A percentile compares a stretch with the other conserved stretches of the same genome.
phyloP scores from a whole-genome alignment of 2,888 invertebrate genomes.

The Epistrophella euchroma region DNA sequence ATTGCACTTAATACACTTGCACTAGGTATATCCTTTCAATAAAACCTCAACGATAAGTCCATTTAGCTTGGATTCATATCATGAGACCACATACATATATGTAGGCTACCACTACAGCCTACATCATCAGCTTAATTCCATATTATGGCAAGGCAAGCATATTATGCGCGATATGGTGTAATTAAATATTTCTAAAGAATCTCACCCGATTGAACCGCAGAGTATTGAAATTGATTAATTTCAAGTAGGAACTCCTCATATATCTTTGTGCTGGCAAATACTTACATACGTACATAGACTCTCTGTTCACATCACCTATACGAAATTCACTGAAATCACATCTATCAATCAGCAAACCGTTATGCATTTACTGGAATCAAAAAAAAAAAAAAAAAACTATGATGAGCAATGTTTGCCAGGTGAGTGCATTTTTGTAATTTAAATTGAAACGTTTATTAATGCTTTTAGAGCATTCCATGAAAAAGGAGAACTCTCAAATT shows the following conservation, averaged over 20 bases:
- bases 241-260: constrained; percentile 39
- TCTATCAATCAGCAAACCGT: constrained; percentile 3
- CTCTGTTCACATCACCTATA: too few species aligned
- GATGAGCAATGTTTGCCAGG: constrained; percentile 15
- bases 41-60: constrained; percentile 41
- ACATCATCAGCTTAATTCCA: not conserved
- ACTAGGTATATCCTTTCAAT: constrained; percentile 25
- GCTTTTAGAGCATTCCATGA: too few species aligned
- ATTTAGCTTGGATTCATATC: constrained; percentile 27
- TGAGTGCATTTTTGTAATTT: not conserved
- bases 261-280: constrained; percentile 11
- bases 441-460: too few species aligned
- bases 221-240: constrained; percentile 62
- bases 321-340: constrained; percentile 53
- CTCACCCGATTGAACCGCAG: constrained; percentile 33
- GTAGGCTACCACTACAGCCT: not conserved
- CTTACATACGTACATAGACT: too few species aligned
- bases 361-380: not conserved
- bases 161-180: constrained; percentile 24
- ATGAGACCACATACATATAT: not conserved
- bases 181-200: constrained; percentile 67
- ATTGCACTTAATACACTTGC: not conserved
- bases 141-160: not conserved
- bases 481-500: too few species aligned
- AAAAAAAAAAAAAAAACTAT: not conserved